These are phyloP conservation scores for Acridotheres tristis DNA, from an alignment of 2,797 vertebrate species.

Conservation along the genomic window DNA sequence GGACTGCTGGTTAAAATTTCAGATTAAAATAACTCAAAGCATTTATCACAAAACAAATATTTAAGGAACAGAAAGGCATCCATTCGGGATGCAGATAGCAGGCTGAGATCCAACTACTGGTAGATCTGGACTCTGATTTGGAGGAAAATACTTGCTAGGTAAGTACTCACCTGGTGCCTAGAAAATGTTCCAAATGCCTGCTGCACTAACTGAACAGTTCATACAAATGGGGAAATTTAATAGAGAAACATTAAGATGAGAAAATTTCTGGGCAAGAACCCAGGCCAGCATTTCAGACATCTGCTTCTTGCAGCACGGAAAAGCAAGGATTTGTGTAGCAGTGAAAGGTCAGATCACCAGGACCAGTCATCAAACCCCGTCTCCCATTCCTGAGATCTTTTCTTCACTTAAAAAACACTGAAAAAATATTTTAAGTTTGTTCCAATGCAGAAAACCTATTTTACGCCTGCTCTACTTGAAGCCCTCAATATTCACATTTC, in stretches of 20 bases:
- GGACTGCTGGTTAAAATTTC: not conserved
- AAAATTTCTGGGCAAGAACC: not conserved
- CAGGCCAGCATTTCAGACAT: not conserved
- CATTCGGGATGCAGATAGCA: not conserved
- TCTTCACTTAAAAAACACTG: not conserved
- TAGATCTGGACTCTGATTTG: not conserved
- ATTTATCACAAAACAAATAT: not conserved
- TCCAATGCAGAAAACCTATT: not conserved
- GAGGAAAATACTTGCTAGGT: not conserved
- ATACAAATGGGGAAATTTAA: not conserved
- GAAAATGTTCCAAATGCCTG: not conserved
- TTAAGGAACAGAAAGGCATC: not conserved
- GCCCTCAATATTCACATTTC: not conserved
- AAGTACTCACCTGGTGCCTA: accelerated
- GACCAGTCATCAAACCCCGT: not conserved
- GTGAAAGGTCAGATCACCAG: not conserved
- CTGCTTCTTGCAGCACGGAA: not conserved
- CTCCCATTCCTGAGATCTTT: not conserved
- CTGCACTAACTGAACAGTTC: not conserved
- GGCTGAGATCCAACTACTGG: not conserved
- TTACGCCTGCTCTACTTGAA: not conserved
- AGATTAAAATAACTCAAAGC: not conserved
- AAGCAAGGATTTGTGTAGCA: not conserved
- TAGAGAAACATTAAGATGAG: not conserved
- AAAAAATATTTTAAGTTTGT: not conserved